Base-by-base conservation (phyloP, 1,140 invertebrate genomes). In the Halictus rubicundus region DNA sequence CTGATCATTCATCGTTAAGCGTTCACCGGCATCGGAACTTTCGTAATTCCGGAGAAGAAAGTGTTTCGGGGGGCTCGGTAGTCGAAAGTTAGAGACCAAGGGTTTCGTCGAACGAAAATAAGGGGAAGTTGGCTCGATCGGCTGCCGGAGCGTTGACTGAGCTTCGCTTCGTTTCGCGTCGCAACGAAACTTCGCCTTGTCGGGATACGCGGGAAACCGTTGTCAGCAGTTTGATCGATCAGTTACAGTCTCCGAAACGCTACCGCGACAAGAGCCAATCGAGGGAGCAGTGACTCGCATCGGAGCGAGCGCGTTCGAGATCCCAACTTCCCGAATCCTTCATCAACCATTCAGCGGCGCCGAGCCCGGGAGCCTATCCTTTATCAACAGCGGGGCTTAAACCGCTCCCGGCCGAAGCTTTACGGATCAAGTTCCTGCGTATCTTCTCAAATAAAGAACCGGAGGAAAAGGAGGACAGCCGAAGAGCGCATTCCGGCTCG, bases 231-330 rank as follows among this genome's bases (percentile, higher is more conserved):
- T 66, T 49, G 12, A 46, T 66, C 64, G 39, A 60, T 59, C 23
- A 70, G 59, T 70, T 70, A 59, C 32, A 59, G 52, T 14, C 12
- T 19, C 54, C 6, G 37, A 70, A 70, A 70, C 21, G 68, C 8
- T 59, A 37, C 32, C 3, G 27, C 14, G n/a, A 39, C 52, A 19
- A 39, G 37, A 59, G 21, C n/a, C 68, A 59, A 70, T 60, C 39
- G 52, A 42, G 65, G 32, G 32, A 32, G 32, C 32, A 32, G 32
- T 27, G 64, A 66, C 39, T 49, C 23, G 42, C 7, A 10, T 52
- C 8, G 42, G n/a, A 68, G 68, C 3, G 42, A n/a, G 27, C 57
- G 57, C 52, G 14, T 70, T 39, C 39, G 21, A 59, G n/a, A 52
- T 42, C 54, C 54, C 23, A 2, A 59, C 27, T 59, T 42, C 37